Evolutionary conservation across 1,140 invertebrate species (phyloP).

Genomic region (Brachionus sp.): DNA sequence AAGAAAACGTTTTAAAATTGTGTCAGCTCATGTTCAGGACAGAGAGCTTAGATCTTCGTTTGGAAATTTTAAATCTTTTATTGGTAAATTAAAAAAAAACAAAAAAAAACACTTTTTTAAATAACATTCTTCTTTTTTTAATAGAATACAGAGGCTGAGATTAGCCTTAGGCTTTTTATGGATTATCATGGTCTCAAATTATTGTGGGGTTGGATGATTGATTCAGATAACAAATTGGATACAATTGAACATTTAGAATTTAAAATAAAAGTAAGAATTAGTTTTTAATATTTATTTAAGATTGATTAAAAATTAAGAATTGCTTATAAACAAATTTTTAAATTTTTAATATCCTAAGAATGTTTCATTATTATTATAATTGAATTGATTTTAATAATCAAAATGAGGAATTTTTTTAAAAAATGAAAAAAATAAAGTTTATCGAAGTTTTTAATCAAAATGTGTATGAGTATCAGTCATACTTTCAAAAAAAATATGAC

Average conservation of each 20-base stretch:
- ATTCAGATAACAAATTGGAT: constrained; percentile 59
- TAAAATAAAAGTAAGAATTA: constrained; percentile 56
- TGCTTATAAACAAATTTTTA: too few relatives aligned
- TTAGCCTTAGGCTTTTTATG: constrained; percentile 70
- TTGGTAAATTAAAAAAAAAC: constrained; percentile 58
- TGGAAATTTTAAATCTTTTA: constrained; percentile 67
- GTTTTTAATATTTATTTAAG: too few relatives aligned
- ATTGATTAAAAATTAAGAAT: too few relatives aligned
- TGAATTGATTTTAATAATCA: too few relatives aligned
- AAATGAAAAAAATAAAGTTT: too few relatives aligned
- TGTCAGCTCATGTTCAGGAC: constrained; percentile 85
- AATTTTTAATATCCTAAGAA: too few relatives aligned
- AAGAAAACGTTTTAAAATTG: constrained; percentile 77
- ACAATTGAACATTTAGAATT: constrained; percentile 47
- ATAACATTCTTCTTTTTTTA: constrained; percentile 9
- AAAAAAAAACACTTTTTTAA: constrained; percentile 47
- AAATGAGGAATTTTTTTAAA: too few relatives aligned
- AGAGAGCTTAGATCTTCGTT: constrained; percentile 71
- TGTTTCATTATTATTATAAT: too few relatives aligned
- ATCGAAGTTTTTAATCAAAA: too few relatives aligned
- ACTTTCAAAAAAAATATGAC: too few relatives aligned
- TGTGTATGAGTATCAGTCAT: too few relatives aligned
- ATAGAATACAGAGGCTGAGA: constrained; percentile 53
- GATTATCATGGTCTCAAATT: constrained; percentile 88
- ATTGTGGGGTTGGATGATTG: constrained; percentile 84